Evolutionary conservation across 2,797 vertebrate species (phyloP), one percentile per base, ranked within the genome.

Genomic region (Coracias cyanogaster): DNA sequence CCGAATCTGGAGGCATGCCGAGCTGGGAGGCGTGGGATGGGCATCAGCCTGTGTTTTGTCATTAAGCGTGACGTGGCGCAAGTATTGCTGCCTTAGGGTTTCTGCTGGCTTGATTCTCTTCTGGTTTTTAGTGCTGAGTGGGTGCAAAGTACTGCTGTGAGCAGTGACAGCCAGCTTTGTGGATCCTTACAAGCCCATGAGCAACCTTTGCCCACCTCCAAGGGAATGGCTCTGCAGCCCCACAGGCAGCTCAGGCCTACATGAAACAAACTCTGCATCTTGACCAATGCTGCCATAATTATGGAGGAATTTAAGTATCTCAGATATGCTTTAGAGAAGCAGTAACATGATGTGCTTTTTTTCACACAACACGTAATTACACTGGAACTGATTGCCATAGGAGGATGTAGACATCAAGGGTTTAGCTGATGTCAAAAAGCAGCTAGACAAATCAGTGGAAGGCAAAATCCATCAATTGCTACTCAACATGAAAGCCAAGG

Each of bases 21-120:
- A 60, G n/a, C 49, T 0, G 1, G 45, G 31, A 83, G 57, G 55
- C 6, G 0, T 2, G 1, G 16, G 14, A 19, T 10, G 12, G 46
- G 57, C 15, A 22, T 49, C 45, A 41, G 24, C 62, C 24, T 45
- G 25, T 2, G 1, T n/a, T 67, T 71, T 64, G 48, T 31, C 15
- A 20, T 12, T 26, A 61, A 35, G 29, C 21, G 21, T 1, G 3
- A 16, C 0, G 1, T 28, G 15, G 25, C 29, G 28, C 49, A 35
- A 25, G 22, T 58, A 24, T 43, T 57, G 33, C 43, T 15, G 14
- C 18, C 8, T 37, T 33, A 28, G 29, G 8, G 35, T 39, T 48
- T 79, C 54, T 2, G 0, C 12, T 62, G 76, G 31, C 22, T 82
- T 9, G 1, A 15, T 46, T 74, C 18, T 5, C n/a, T 43, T 58